Evolutionary conservation across 92 coral and sea anemone species (phyloP), one percentile per base, ranked within the genome.

Genomic region (Zoanthus sociatus): DNA sequence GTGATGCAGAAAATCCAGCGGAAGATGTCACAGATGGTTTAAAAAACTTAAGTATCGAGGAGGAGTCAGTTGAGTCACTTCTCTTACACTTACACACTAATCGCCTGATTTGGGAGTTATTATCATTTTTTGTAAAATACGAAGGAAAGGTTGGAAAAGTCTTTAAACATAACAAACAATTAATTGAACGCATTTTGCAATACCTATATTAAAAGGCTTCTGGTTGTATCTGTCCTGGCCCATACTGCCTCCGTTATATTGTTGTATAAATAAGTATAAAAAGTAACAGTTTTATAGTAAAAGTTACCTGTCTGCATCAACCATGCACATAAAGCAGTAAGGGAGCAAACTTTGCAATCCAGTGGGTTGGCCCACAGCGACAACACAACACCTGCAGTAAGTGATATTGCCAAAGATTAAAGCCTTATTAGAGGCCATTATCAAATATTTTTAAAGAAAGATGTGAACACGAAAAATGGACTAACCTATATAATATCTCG

Each of bases 281-380:
- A 44, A 47, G 30, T 30, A 18, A 50, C 42, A 50, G 42, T n/a
- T 21, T 26, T 76, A 76, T 45, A 17, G 13, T 76, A 48, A 48
- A 42, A 50, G 21, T 77, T 53, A 77, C 67, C 82, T 33, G 42
- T 77, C 37, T 54, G 83, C 83, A 77, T 77, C 69, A 77, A 31
- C 83, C 83, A 77, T 4, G 83, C 55, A 33, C 83, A 77, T 32
- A 77, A 77, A 7, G 83, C 69, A 13, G 68, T 77, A 32, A 54
- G 70, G 46, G 83, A 70, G 47, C 3, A 33, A 33, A 33, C 1
- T 33, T 33, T 33, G 42, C 42, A 33, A n/a, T 55, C 69, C 82
- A 54, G 66, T 10, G 82, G 82, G 68, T 77, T 77, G 9, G 67
- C 47, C 82, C 82, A 77, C 69, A 55, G 47, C 10, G 82, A 48